Percentiles rank a stretch among this genome's conserved stretches.
These are phyloP conservation scores for Benthosema pterotum DNA, from an alignment of 2,797 vertebrate genomes.

Conservation along the genomic window DNA sequence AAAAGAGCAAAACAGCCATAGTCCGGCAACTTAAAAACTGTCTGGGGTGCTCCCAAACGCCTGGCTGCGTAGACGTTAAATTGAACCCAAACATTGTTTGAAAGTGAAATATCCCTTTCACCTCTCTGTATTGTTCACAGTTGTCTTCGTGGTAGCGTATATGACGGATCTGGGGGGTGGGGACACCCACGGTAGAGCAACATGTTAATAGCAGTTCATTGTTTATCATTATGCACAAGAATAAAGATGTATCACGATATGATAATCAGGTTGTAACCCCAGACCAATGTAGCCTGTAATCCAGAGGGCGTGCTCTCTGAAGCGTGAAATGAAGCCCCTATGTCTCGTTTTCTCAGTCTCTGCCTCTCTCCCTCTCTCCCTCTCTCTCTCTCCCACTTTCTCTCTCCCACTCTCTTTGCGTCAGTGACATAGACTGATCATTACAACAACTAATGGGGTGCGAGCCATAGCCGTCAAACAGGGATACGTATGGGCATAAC, in stretches of 20 bases:
- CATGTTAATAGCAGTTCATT: constrained; percentile 58
- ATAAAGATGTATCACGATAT: constrained; percentile 75
- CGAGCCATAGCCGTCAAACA: constrained; percentile 74
- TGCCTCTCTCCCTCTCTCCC: constrained; percentile 5
- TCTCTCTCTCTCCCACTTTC: constrained; percentile 28
- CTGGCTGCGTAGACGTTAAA: no score
- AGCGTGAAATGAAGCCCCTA: constrained; percentile 75
- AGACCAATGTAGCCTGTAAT: constrained; percentile 74
- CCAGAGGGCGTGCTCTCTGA: constrained; percentile 70
- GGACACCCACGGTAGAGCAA: constrained; percentile 33
- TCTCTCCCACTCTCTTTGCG: constrained; percentile 32
- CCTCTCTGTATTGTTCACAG: neutral
- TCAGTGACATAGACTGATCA: constrained; percentile 68
- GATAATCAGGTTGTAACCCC: constrained; percentile 78
- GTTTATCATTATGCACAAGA: constrained; percentile 64
- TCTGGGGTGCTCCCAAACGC: no score
- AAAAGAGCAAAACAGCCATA: no score
- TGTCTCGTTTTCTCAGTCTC: constrained; percentile 31
- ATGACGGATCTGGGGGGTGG: constrained; percentile 17
- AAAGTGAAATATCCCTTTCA: no score
- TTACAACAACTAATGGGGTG: constrained; percentile 76
- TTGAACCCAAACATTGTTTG: no score
- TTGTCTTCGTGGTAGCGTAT: constrained; percentile 18
- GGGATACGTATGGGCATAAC: constrained; percentile 79
- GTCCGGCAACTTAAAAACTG: no score